These are phyloP conservation scores for Euschistus heros DNA, from an alignment of 1,140 invertebrate genomes.

Conservation along the genomic window DNA sequence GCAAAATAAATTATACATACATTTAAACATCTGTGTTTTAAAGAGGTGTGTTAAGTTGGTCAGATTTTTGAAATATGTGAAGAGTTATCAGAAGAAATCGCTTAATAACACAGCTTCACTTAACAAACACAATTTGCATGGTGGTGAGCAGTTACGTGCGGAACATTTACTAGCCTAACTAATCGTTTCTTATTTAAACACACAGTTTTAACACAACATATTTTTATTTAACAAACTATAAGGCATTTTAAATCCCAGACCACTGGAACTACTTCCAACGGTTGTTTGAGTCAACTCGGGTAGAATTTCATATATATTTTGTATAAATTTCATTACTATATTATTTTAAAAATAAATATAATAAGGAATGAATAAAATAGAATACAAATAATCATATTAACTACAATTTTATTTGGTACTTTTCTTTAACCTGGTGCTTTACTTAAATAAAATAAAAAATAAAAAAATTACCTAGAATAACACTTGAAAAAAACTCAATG, in stretches of 20 bases:
- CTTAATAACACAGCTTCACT: too few species aligned
- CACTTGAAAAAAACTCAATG: neutral
- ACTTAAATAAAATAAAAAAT: neutral
- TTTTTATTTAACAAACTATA: slow-evolving; percentile 9
- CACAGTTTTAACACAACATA: neutral
- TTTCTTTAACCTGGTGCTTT: too few species aligned
- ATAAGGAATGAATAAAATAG: too few species aligned
- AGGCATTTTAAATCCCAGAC: slow-evolving; percentile 12
- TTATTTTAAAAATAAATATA: too few species aligned
- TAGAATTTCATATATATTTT: too few species aligned
- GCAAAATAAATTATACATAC: too few species aligned
- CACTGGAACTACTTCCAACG: neutral
- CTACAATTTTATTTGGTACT: too few species aligned
- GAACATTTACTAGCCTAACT: slow-evolving; percentile 9
- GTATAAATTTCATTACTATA: too few species aligned
- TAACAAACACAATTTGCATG: slow-evolving; percentile 1
- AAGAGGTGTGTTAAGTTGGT: too few species aligned
- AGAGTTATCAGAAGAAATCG: neutral
- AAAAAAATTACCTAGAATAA: neutral
- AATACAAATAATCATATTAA: too few species aligned
- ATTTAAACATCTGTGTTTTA: too few species aligned
- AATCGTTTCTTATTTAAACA: neutral
- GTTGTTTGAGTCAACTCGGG: too few species aligned
- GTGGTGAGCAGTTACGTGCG: slow-evolving; percentile 7
- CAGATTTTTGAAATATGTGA: neutral